These are phyloP conservation scores for Chelidonichthys spinosus DNA, from an alignment of 2,797 vertebrate species.

Conservation along the genomic window DNA sequence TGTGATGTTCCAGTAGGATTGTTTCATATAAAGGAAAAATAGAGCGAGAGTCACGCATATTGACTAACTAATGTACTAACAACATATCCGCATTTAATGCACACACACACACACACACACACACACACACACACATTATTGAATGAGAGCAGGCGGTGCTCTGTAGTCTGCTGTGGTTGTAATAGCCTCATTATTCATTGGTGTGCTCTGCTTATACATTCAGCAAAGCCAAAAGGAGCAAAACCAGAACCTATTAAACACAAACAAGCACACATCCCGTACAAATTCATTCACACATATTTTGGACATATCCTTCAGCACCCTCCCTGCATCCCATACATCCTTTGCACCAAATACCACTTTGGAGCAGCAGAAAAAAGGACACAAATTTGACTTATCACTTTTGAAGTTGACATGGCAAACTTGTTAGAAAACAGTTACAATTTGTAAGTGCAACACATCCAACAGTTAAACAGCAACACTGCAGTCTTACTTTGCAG, in stretches of 20 bases:
- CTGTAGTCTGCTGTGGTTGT: constrained; percentile 69
- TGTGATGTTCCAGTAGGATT: constrained; percentile 57
- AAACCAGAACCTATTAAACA: constrained; percentile 59
- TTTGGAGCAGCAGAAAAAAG: not conserved
- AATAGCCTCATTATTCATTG: constrained; percentile 81
- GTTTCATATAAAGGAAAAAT: constrained; percentile 65
- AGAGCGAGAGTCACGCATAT: constrained; percentile 65
- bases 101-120: not conserved
- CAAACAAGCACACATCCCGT: constrained; percentile 31
- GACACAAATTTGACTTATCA: not conserved
- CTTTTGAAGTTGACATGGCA: not conserved
- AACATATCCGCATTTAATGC: constrained; percentile 25
- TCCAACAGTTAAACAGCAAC: not conserved
- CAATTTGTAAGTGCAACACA: not conserved
- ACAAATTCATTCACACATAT: constrained; percentile 24
- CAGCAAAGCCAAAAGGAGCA: constrained; percentile 63
- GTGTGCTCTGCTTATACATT: constrained; percentile 64
- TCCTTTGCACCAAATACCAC: not conserved
- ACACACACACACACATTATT: constrained; percentile 66
- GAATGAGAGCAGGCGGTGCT: constrained; percentile 65
- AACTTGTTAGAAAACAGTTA: not conserved
- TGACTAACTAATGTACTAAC: constrained; percentile 52
- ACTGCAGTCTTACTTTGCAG: not conserved
- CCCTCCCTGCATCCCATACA: not conserved
- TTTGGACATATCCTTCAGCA: constrained; percentile 26